These are phyloP conservation scores for Phyllopteryx taeniolatus DNA, from an alignment of 2,113 vertebrate species.

Conservation along the genomic window DNA sequence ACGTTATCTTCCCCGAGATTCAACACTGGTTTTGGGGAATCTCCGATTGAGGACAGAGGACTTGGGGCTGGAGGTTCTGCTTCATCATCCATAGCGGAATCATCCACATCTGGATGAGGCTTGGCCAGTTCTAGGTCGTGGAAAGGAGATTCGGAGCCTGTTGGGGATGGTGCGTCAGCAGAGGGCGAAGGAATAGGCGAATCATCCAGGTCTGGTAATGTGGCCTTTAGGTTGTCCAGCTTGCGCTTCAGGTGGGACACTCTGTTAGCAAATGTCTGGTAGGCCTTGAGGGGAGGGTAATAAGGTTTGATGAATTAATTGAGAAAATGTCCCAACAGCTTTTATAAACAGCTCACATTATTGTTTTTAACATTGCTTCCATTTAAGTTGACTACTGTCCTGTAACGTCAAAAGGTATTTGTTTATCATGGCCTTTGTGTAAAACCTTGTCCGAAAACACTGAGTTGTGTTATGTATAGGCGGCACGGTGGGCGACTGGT, in stretches of 20 bases:
- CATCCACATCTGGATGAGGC: slow-evolving; percentile 61
- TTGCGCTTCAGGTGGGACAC: slow-evolving; percentile 94
- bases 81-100: slow-evolving; percentile 65
- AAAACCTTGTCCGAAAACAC: too few relatives aligned
- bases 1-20: slow-evolving; percentile 68
- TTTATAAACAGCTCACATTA: not conserved
- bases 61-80: slow-evolving; percentile 63
- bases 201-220: slow-evolving; percentile 87
- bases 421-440: not conserved
- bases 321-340: not conserved
- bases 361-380: not conserved
- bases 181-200: slow-evolving; percentile 92
- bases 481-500: too few relatives aligned
- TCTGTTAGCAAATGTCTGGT: slow-evolving; percentile 93
- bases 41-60: slow-evolving; percentile 68
- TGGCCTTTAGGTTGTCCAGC: slow-evolving; percentile 85
- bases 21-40: slow-evolving; percentile 43
- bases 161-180: slow-evolving; percentile 89
- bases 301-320: not conserved
- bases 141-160: slow-evolving; percentile 92
- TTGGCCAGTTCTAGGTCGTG: slow-evolving; percentile 72
- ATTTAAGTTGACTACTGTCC: not conserved
- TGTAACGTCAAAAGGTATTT: not conserved
- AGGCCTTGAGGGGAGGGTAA: slow-evolving; percentile 75
- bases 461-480: too few relatives aligned